These are phyloP conservation scores for Bombus polaris DNA, from an alignment of 1,140 invertebrate genomes.

Conservation along the genomic window DNA sequence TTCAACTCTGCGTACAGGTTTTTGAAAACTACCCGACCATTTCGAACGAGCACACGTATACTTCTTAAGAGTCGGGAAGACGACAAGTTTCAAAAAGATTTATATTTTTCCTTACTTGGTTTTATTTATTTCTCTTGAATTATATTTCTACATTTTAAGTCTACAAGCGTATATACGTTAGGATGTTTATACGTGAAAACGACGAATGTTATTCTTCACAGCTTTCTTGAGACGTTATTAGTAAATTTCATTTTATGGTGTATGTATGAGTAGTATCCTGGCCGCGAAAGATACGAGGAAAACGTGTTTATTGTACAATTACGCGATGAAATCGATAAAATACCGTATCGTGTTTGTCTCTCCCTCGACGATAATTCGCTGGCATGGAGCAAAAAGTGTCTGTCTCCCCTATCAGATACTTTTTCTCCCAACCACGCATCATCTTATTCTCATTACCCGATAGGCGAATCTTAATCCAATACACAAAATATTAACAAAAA, in stretches of 20 bases:
- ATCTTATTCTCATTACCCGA: neutral
- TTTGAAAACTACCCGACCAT: neutral
- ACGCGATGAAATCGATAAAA: conserved; percentile 24
- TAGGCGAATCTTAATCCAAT: neutral
- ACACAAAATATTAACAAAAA: neutral
- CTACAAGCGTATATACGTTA: neutral
- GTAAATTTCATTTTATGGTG: no score
- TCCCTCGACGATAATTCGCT: neutral
- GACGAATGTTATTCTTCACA: neutral
- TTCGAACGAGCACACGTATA: neutral
- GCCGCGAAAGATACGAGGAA: no score
- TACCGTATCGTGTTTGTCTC: neutral
- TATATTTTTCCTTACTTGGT: neutral
- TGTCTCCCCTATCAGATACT: neutral
- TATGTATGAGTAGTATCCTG: no score
- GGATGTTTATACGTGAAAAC: neutral
- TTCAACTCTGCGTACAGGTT: neutral
- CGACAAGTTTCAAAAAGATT: neutral
- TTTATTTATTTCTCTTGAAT: no score
- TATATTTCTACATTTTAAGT: neutral
- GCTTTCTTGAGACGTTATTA: neutral
- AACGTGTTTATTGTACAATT: conserved; percentile 1
- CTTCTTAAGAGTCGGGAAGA: neutral
- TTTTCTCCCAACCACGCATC: neutral
- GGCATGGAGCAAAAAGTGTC: neutral